Evolutionary conservation across 92 coral and sea anemone genomes (phyloP).

Genomic region (Porites cylindrica): DNA sequence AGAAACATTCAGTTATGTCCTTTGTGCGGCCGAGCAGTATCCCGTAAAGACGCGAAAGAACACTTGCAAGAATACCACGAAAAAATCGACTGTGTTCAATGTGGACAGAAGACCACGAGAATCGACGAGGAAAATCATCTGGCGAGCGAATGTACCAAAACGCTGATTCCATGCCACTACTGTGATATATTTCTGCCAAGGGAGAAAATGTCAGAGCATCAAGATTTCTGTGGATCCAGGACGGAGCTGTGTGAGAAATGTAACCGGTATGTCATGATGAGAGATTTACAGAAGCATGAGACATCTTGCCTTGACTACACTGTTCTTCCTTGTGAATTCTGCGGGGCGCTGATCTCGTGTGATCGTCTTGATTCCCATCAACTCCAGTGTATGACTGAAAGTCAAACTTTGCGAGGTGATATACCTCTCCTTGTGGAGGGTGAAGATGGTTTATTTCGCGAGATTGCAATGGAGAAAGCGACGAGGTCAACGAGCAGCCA

Average conservation of each 20-base stretch:
- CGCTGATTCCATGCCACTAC: conserved; percentile 63
- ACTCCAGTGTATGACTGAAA: conserved; percentile 24
- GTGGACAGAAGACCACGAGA: conserved; percentile 59
- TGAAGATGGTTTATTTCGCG: conserved; percentile 8
- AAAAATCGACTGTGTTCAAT: conserved; percentile 59
- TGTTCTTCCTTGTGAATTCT: conserved; percentile 71
- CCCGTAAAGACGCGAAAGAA: conserved; percentile 68
- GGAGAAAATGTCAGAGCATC: conserved; percentile 76
- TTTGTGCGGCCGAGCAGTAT: conserved; percentile 79
- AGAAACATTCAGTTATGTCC: conserved; percentile 77
- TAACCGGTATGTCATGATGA: conserved; percentile 72
- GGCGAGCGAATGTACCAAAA: conserved; percentile 63
- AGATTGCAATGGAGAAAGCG: neutral
- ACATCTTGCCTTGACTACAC: conserved; percentile 38
- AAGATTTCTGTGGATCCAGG: conserved; percentile 86
- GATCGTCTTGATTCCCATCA: conserved; percentile 54
- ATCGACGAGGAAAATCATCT: conserved; percentile 48
- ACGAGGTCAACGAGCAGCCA: neutral
- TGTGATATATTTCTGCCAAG: conserved; percentile 78
- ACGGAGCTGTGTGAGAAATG: conserved; percentile 89
- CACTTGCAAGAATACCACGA: conserved; percentile 83
- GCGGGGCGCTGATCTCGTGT: conserved; percentile 27
- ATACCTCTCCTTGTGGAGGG: conserved; percentile 25
- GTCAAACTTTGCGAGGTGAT: neutral
- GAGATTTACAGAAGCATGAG: conserved; percentile 71